Conservation (phyloP, 2,797 vertebrate genomes). For the Paedocypris micromegethes region DNA sequence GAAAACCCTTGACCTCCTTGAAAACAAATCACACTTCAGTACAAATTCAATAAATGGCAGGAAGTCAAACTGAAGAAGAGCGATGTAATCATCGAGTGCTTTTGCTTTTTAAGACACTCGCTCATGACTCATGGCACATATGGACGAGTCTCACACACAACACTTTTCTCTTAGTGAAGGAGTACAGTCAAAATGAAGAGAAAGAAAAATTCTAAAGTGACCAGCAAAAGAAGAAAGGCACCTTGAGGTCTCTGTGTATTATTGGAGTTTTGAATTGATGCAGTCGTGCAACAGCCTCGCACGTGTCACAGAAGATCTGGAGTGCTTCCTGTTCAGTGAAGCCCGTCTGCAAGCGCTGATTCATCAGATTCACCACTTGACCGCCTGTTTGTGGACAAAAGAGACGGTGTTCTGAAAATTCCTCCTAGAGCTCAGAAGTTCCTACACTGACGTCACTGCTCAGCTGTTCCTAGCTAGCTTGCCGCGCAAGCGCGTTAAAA, state of each 20-base stretch:
- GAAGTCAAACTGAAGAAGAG: background rate
- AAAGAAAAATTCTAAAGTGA: background rate
- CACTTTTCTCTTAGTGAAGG: background rate
- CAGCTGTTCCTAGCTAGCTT: no score
- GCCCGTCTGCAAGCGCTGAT: conserved; percentile 91
- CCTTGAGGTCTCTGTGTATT: conserved; percentile 94
- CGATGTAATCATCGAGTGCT: background rate
- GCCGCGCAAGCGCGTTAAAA: conserved; percentile 13
- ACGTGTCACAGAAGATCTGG: conserved; percentile 96
- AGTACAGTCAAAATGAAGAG: background rate
- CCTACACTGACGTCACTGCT: no score
- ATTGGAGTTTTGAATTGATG: conserved; percentile 92
- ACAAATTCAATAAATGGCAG: background rate
- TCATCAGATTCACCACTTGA: conserved; percentile 98
- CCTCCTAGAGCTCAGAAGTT: no score
- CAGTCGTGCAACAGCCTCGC: conserved; percentile 87
- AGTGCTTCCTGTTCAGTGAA: conserved; percentile 92
- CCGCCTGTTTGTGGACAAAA: conserved; percentile 72
- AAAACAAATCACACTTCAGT: background rate
- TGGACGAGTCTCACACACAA: background rate
- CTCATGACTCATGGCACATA: no score
- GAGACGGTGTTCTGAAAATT: conserved; percentile 1
- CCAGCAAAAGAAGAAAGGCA: conserved; percentile 41
- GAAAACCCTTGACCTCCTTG: background rate
- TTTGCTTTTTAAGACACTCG: background rate